These are phyloP conservation scores for Malurus melanocephalus DNA, from an alignment of 2,113 vertebrate genomes.

Conservation along the genomic window DNA sequence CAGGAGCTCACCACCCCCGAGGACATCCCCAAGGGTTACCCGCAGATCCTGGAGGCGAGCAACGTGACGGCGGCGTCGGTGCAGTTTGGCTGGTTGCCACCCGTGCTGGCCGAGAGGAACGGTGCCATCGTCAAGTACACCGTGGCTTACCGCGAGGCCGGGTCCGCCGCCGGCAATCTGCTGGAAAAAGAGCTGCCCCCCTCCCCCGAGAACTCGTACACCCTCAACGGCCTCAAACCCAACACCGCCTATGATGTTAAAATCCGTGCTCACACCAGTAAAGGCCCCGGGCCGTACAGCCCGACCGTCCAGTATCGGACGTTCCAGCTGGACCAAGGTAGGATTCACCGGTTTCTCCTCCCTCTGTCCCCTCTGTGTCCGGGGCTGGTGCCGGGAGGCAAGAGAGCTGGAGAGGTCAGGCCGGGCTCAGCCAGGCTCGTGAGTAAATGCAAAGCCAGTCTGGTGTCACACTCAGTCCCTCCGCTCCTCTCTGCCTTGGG, in stretches of 20 bases:
- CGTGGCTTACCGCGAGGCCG: slow-evolving; percentile 88
- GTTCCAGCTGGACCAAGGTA: slow-evolving; percentile 94
- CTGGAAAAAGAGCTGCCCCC: slow-evolving; percentile 84
- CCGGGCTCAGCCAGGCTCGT: slow-evolving; percentile 62
- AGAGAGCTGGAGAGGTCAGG: slow-evolving; percentile 61
- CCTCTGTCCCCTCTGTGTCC: slow-evolving; percentile 59
- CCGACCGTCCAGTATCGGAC: slow-evolving; percentile 95
- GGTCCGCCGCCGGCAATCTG: slow-evolving; percentile 66
- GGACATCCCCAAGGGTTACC: slow-evolving; percentile 87
- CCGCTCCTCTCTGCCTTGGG: slow-evolving; percentile 57
- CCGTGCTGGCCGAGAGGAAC: slow-evolving; percentile 89
- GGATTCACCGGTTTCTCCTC: slow-evolving; percentile 81
- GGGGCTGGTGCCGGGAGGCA: slow-evolving; percentile 67
- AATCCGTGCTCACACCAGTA: slow-evolving; percentile 96
- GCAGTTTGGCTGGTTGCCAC: slow-evolving; percentile 92
- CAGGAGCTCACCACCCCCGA: slow-evolving; percentile 84
- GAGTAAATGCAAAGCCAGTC: slow-evolving; percentile 60
- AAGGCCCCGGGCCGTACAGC: slow-evolving; percentile 97
- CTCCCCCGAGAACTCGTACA: slow-evolving; percentile 81
- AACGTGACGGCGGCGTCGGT: slow-evolving; percentile 87
- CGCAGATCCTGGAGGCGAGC: slow-evolving; percentile 84
- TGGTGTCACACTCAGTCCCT: slow-evolving; percentile 55
- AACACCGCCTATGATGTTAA: slow-evolving; percentile 93
- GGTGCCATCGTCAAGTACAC: slow-evolving; percentile 92
- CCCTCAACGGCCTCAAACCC: slow-evolving; percentile 91